Conservation (phyloP, 2,888 invertebrate genomes). For the Dryococelus australis region DNA sequence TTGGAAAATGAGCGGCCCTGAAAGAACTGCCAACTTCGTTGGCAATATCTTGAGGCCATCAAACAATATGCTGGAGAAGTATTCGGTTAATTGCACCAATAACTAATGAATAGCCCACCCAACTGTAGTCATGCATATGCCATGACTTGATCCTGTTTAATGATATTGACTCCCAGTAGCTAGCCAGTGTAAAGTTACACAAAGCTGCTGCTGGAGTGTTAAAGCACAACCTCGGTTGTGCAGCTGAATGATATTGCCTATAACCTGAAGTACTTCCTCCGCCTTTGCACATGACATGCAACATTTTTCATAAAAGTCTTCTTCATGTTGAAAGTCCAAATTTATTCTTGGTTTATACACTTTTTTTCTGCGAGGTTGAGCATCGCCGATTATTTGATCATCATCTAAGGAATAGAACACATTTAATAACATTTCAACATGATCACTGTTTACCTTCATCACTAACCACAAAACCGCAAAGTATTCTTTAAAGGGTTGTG, state of each 20-base stretch:
- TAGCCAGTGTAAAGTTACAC: slow-evolving; percentile 9
- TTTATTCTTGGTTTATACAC: neutral
- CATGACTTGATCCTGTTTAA: neutral
- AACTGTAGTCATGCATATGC: neutral
- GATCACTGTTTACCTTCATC: neutral
- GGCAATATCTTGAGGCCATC: neutral
- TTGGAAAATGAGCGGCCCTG: neutral
- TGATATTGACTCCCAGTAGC: neutral
- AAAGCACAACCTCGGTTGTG: neutral
- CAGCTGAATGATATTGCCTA: neutral
- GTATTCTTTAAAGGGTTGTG: neutral
- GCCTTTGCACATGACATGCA: neutral
- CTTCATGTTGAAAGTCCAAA: neutral
- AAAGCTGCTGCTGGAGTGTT: neutral
- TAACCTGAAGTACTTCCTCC: neutral
- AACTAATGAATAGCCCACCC: neutral
- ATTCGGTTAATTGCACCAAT: neutral
- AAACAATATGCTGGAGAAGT: neutral
- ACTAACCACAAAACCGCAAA: too few species aligned
- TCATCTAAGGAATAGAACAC: neutral
- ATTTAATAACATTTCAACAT: neutral
- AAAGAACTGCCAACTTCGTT: neutral
- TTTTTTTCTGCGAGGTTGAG: neutral
- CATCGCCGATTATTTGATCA: neutral
- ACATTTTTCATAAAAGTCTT: neutral